A percentile compares a stretch with the other conserved stretches of the same genome.
Evolutionary conservation across 2,888 invertebrate genomes (phyloP).

Genomic region (Coenonympha glycerion): DNA sequence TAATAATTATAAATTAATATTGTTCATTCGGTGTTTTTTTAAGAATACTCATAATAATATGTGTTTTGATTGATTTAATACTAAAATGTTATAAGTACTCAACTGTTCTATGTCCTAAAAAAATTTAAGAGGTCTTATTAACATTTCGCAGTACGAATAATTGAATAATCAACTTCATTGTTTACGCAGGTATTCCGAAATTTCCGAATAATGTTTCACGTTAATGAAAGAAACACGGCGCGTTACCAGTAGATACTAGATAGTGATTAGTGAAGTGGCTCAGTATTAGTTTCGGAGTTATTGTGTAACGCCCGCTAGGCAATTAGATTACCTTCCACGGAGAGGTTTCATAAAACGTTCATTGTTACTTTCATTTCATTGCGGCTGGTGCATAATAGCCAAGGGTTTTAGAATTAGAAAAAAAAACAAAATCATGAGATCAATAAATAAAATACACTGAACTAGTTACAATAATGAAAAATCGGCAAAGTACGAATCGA

Average conservation of each 20-base stretch:
- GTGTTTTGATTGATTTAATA: too few species aligned
- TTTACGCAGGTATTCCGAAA: background rate
- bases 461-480: too few species aligned
- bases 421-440: too few species aligned
- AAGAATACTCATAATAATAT: too few species aligned
- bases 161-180: background rate
- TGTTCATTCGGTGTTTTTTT: too few species aligned
- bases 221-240: conserved; percentile 12
- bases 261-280: conserved; percentile 44
- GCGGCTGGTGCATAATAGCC: conserved; percentile 43
- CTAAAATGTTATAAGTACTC: too few species aligned
- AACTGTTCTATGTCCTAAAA: background rate
- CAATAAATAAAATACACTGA: too few species aligned
- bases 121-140: too few species aligned
- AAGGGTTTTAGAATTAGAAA: conserved; percentile 12
- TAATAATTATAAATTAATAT: too few species aligned
- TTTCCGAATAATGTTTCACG: background rate
- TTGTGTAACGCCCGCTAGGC: conserved; percentile 57
- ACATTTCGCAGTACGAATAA: background rate
- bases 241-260: conserved; percentile 30
- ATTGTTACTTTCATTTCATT: conserved; percentile 68
- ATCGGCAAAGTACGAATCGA: too few species aligned
- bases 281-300: conserved; percentile 42
- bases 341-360: conserved; percentile 61
- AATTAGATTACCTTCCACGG: conserved; percentile 60